A percentile compares a stretch with the other conserved stretches of the same genome.
Conservation (phyloP, 2,888 invertebrate genomes). For the Agelastica alni region DNA sequence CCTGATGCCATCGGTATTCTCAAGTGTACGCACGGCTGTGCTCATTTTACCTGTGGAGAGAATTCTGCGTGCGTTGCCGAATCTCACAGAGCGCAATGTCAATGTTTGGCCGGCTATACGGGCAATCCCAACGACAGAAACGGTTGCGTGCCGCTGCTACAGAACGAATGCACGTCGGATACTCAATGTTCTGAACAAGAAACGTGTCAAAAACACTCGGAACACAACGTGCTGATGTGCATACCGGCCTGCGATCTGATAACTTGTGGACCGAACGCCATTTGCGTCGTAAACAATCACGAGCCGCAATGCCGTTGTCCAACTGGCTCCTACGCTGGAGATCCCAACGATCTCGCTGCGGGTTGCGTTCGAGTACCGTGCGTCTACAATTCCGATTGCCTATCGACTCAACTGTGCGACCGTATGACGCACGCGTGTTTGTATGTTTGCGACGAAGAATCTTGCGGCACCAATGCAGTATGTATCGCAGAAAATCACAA, state of each 20-base stretch:
- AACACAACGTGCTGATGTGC: constrained; percentile 67
- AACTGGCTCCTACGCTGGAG: constrained; percentile 82
- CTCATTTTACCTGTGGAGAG: constrained; percentile 80
- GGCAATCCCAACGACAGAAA: constrained; percentile 90
- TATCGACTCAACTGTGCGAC: constrained; percentile 78
- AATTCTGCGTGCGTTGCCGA: constrained; percentile 80
- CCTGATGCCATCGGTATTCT: constrained; percentile 85
- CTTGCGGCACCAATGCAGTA: constrained; percentile 85
- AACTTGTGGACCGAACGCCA: constrained; percentile 82
- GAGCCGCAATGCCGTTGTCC: constrained; percentile 89
- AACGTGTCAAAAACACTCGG: constrained; percentile 68
- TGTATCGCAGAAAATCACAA: constrained; percentile 86
- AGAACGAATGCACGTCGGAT: constrained; percentile 78
- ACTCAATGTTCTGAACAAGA: constrained; percentile 84
- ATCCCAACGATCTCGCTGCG: constrained; percentile 75
- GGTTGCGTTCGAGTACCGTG: constrained; percentile 84
- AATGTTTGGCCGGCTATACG: constrained; percentile 79
- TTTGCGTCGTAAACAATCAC: constrained; percentile 89
- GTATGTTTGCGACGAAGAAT: constrained; percentile 78
- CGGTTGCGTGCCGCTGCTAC: constrained; percentile 76
- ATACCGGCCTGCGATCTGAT: constrained; percentile 76
- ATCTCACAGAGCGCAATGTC: constrained; percentile 77
- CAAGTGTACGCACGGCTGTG: constrained; percentile 79
- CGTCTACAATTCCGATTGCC: constrained; percentile 85
- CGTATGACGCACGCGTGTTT: constrained; percentile 80